Conservation (phyloP, 2,797 vertebrate genomes). For the Parauchenoglanis ngamensis region DNA sequence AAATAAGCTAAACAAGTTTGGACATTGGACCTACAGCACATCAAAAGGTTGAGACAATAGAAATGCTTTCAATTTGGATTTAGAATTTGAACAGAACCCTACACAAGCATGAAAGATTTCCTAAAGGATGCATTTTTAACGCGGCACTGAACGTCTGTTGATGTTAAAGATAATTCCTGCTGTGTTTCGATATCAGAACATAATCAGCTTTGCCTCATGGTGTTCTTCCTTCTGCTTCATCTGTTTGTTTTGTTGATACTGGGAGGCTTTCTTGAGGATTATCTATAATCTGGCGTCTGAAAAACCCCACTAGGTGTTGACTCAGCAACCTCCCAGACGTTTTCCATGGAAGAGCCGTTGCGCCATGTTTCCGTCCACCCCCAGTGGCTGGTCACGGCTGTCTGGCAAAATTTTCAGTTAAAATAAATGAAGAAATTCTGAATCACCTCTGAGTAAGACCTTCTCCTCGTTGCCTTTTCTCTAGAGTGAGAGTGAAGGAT, state of each 20-base stretch:
- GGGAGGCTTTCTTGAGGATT: slow-evolving; percentile 7
- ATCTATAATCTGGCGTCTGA: not conserved
- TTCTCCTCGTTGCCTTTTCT: not conserved
- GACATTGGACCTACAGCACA: not conserved
- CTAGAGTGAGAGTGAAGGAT: not conserved
- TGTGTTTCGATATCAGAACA: not conserved
- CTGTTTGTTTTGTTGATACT: not conserved
- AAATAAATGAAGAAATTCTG: not conserved
- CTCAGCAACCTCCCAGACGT: slow-evolving; percentile 2
- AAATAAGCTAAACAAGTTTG: not conserved
- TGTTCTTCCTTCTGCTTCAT: slow-evolving; percentile 20
- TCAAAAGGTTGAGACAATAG: not conserved
- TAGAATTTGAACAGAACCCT: not conserved
- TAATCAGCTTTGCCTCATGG: not conserved
- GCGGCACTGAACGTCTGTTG: not conserved
- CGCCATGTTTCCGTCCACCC: not conserved
- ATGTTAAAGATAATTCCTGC: not conserved
- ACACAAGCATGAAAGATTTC: not conserved
- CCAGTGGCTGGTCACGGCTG: not conserved
- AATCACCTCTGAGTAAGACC: slow-evolving; percentile 4
- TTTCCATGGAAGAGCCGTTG: not conserved
- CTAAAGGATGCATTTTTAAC: not conserved
- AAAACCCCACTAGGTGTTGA: slow-evolving; percentile 3
- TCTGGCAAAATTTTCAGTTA: not conserved
- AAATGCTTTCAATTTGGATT: not conserved